Base-by-base conservation (phyloP, 2,888 invertebrate species). In the Alcis repandata region DNA sequence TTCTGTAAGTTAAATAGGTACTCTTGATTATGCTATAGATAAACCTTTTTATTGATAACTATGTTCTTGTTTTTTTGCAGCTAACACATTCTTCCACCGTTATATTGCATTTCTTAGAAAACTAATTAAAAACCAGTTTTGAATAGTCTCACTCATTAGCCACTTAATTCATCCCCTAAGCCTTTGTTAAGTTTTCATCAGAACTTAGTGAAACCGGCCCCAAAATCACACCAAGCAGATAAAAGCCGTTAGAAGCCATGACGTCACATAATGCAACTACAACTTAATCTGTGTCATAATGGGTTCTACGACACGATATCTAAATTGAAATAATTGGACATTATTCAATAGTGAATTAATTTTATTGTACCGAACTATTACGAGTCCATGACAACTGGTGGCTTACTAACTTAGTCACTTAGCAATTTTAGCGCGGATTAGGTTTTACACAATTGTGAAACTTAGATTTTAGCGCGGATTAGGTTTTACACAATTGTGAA, bases 241-340 rank as follows among this genome's bases (percentile, higher is more conserved):
- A 60, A 60, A 53, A 53, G 41, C 59, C 32, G 59, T 56, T 57
- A 53, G 38, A 51, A 33, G 43, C 20, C 32, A 22, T 66, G 48
- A 66, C 57, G 56, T 56, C 43, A 56, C 15, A 46, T 45, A 57
- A 58, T 46, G 60, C 51, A n/a, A 51, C 36, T 51, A 13, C 3
- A 13, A 19, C 36, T 51, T 13, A 51, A 51, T 51, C 51, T 51
- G 51, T 36, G 13, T 2, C 19, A 2, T 51, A 51, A 51, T 51
- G 15, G 38, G n/a, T 7, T 27, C 13, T 13, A 27, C 17, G 17
- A 52, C 60, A 60, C 56, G 65, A 57, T 61, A 65, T 58, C 60
- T 65, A 56, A 58, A 66, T 57, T 57, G 49, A 57, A 61, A 22
- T 66, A 52, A 66, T 66, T 66, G 57, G 17, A 48, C 53, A 53